phyloP scores from a whole-genome alignment of 2,888 invertebrate species.

The Leucophenga montana region DNA sequence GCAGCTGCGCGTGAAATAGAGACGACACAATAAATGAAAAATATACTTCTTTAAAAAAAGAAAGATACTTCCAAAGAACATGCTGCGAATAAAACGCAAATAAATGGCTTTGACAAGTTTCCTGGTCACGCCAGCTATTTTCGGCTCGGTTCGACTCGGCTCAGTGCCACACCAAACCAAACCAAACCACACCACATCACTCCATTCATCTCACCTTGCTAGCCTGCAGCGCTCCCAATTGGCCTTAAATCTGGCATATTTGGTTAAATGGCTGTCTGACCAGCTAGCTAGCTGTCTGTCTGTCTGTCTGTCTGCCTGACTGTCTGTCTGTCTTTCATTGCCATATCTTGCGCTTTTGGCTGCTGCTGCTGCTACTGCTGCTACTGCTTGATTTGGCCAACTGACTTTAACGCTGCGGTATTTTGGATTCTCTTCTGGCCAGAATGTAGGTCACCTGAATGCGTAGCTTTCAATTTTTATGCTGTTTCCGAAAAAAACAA shows the following conservation, averaged over 20 bases:
- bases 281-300: not conserved
- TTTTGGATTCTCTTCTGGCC: not conserved
- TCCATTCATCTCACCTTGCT: not conserved
- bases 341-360: not conserved
- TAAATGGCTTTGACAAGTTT: slow-evolving; percentile 24
- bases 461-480: slow-evolving; percentile 64
- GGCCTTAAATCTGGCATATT: slow-evolving; percentile 23
- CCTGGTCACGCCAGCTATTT: not conserved
- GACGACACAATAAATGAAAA: not conserved
- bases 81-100: slow-evolving; percentile 23
- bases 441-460: slow-evolving; percentile 60
- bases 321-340: not conserved
- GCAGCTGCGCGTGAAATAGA: not conserved
- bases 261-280: slow-evolving; percentile 32
- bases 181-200: not conserved
- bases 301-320: not conserved
- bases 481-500: slow-evolving; percentile 51
- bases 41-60: not conserved
- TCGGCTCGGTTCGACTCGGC: too few relatives aligned
- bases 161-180: not conserved
- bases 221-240: slow-evolving; percentile 8
- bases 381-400: not conserved
- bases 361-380: slow-evolving; percentile 1
- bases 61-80: slow-evolving; percentile 2
- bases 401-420: too few relatives aligned